Percentiles rank a stretch among this genome's conserved stretches.
phyloP scores from a whole-genome alignment of 92 coral and sea anemone species.

The Heteractis magnifica region DNA sequence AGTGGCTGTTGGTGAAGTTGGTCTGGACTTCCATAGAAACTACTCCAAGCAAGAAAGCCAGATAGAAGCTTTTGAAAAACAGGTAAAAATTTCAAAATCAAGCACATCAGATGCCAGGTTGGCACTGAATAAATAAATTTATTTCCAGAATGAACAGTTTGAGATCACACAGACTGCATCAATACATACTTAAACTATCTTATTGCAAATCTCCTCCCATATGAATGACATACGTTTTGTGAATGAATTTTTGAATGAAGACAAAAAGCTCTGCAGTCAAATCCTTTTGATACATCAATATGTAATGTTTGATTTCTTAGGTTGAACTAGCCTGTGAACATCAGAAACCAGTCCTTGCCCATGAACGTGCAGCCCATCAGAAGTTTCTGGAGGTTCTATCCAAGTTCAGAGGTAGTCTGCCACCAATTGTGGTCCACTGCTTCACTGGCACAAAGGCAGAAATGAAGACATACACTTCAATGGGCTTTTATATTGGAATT shows the following conservation, averaged over 20 bases:
- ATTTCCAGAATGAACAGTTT: no score
- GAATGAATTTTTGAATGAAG: no score
- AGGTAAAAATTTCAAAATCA: slow-evolving; percentile 44
- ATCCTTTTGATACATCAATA: background rate
- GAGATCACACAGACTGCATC: no score
- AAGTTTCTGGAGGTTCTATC: slow-evolving; percentile 85
- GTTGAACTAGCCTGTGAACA: slow-evolving; percentile 90
- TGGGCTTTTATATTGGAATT: slow-evolving; percentile 97
- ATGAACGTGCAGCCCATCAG: slow-evolving; percentile 88
- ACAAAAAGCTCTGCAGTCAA: no score
- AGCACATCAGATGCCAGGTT: no score
- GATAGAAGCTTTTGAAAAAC: slow-evolving; percentile 84
- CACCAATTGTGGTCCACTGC: slow-evolving; percentile 91
- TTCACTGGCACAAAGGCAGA: slow-evolving; percentile 93
- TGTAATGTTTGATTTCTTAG: slow-evolving; percentile 34
- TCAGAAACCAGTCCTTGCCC: slow-evolving; percentile 90
- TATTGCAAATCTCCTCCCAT: no score
- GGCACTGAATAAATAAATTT: no score
- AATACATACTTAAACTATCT: no score
- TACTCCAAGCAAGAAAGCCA: slow-evolving; percentile 89
- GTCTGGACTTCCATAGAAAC: slow-evolving; percentile 90
- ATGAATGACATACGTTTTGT: no score
- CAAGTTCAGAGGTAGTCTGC: slow-evolving; percentile 85
- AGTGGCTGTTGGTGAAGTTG: slow-evolving; percentile 98
- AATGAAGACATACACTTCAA: slow-evolving; percentile 83